Evolutionary conservation across 2,113 vertebrate genomes (phyloP).

Genomic region (Shinisaurus crocodilurus): DNA sequence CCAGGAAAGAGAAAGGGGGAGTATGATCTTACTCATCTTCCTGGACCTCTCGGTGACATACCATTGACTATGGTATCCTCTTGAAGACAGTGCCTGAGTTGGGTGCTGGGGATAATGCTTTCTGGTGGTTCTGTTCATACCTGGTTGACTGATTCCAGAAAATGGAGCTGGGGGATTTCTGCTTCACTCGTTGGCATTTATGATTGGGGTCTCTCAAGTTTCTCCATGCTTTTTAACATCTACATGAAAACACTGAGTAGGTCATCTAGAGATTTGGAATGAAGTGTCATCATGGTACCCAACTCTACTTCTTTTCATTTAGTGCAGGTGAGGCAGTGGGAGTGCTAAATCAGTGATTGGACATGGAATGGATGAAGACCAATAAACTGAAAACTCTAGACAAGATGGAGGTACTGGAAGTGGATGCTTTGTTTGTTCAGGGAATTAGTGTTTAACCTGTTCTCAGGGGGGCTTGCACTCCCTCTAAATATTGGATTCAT

Average conservation of each 20-base stretch:
- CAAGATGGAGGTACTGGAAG: too few species aligned
- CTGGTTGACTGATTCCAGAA: background rate
- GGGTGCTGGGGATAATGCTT: background rate
- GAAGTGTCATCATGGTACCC: background rate
- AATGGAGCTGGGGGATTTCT: background rate
- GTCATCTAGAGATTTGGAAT: background rate
- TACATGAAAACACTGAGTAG: background rate
- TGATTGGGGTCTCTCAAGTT: background rate
- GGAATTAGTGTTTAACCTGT: too few species aligned
- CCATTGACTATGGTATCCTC: background rate
- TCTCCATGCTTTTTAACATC: background rate
- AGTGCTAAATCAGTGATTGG: too few species aligned
- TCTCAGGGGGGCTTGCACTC: too few species aligned
- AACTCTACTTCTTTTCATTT: background rate
- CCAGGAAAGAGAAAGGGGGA: background rate
- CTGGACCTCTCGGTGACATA: background rate
- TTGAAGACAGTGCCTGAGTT: background rate
- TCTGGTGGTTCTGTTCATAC: background rate
- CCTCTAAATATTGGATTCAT: background rate
- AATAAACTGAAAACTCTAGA: too few species aligned
- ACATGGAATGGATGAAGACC: too few species aligned
- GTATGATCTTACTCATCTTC: background rate
- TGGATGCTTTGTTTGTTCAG: too few species aligned
- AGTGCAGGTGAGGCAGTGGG: too few species aligned
- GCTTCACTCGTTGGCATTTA: background rate